A percentile compares a stretch with the other conserved stretches of the same genome.
These are phyloP conservation scores for Sphinx pinastri DNA, from an alignment of 2,888 invertebrate genomes.

Conservation along the genomic window DNA sequence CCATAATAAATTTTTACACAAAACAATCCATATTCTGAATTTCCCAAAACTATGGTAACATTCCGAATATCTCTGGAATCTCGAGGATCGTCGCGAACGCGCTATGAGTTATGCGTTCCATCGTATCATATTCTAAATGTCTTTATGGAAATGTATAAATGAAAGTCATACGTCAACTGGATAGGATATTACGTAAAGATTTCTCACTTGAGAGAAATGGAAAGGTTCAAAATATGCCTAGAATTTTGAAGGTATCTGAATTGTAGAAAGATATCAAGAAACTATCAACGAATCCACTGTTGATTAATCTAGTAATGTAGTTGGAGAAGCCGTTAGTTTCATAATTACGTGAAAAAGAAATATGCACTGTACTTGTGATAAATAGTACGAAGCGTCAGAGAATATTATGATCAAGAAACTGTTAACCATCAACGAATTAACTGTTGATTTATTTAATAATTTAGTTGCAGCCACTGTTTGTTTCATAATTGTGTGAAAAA, in stretches of 20 bases:
- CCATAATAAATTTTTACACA: background rate
- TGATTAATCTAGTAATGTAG: too few relatives aligned
- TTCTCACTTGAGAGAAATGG: background rate
- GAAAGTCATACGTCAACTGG: constrained; percentile 38
- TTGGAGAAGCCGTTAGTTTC: too few relatives aligned
- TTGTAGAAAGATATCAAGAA: background rate
- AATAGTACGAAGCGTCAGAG: too few relatives aligned
- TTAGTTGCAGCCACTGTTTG: too few relatives aligned
- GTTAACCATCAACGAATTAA: too few relatives aligned
- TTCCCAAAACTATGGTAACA: background rate
- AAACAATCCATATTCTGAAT: background rate
- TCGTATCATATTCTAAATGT: constrained; percentile 57
- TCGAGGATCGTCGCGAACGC: background rate
- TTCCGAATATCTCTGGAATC: background rate
- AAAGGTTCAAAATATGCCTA: background rate
- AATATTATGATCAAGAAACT: too few relatives aligned
- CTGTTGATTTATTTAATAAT: too few relatives aligned
- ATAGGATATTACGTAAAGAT: constrained; percentile 19
- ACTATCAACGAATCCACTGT: too few relatives aligned
- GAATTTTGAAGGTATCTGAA: background rate
- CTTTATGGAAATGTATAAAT: constrained; percentile 54
- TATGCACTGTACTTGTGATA: too few relatives aligned
- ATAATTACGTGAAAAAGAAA: too few relatives aligned
- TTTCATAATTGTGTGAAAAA: too few relatives aligned
- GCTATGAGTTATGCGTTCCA: constrained; percentile 56